These are phyloP conservation scores for Edolisoma coerulescens DNA, from an alignment of 2,113 vertebrate species.

Conservation along the genomic window DNA sequence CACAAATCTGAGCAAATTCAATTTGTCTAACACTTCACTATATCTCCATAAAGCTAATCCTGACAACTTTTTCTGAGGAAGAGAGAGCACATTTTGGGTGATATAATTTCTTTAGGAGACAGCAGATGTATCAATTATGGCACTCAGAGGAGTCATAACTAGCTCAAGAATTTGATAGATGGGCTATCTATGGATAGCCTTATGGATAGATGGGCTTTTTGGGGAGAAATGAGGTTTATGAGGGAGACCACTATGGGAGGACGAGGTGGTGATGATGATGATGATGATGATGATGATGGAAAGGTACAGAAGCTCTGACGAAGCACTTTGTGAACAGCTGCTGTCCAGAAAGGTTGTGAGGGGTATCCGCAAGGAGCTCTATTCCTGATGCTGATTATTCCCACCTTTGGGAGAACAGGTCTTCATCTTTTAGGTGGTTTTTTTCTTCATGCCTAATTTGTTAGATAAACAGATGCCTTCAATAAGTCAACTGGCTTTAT, in stretches of 20 bases:
- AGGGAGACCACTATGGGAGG: background rate
- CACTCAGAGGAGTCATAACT: background rate
- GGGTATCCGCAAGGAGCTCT: background rate
- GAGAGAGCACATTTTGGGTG: background rate
- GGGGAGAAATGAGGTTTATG: background rate
- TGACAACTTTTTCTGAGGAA: background rate
- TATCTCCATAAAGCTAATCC: background rate
- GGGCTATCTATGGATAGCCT: no score
- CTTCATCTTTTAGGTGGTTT: background rate
- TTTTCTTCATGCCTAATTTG: background rate
- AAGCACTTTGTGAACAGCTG: background rate
- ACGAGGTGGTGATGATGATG: background rate
- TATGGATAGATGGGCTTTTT: background rate
- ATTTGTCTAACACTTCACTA: background rate
- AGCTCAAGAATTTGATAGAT: background rate
- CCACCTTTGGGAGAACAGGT: background rate
- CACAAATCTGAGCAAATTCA: background rate
- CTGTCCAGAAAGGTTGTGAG: background rate
- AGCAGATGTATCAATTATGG: background rate
- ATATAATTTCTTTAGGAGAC: background rate
- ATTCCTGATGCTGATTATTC: background rate
- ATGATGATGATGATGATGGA: background rate
- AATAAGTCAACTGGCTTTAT: background rate
- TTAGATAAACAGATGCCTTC: background rate
- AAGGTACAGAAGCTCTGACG: background rate